Conservation (phyloP, 2,888 invertebrate genomes). For the Gasteruption jaculator region DNA sequence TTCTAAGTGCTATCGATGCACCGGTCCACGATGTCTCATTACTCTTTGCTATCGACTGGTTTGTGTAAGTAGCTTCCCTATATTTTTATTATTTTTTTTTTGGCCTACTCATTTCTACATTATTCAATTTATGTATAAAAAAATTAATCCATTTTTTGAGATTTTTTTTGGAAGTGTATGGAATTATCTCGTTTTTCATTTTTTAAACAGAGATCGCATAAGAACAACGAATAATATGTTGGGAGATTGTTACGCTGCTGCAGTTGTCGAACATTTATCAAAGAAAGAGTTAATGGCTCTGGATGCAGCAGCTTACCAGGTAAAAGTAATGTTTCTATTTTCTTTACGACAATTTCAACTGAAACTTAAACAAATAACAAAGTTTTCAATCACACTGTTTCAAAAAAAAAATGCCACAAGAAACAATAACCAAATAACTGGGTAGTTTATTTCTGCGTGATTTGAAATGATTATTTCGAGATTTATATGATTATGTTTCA, state of each 20-base stretch:
- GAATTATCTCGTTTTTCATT: neutral
- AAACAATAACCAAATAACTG: too few species aligned
- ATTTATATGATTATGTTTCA: constrained; percentile 4
- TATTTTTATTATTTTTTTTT: constrained; percentile 1
- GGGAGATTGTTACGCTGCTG: constrained; percentile 84
- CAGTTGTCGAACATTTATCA: constrained; percentile 78
- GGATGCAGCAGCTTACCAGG: constrained; percentile 64
- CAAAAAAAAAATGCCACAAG: too few species aligned
- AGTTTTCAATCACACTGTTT: too few species aligned
- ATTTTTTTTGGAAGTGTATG: constrained; percentile 1
- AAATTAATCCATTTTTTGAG: neutral
- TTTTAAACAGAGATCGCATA: constrained; percentile 68
- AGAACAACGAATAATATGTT: constrained; percentile 85
- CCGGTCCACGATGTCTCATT: constrained; percentile 78
- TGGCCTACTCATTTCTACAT: neutral
- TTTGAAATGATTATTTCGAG: neutral
- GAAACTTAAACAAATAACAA: too few species aligned
- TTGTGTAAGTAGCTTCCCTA: constrained; percentile 67
- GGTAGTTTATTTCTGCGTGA: neutral
- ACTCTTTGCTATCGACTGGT: constrained; percentile 85
- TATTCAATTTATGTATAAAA: neutral
- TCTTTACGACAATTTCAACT: neutral
- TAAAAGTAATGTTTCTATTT: constrained; percentile 27
- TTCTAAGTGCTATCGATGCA: constrained; percentile 76
- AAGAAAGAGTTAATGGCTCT: constrained; percentile 76